Evolutionary conservation across 2,888 invertebrate species (phyloP), one percentile per base, ranked within the genome.

Genomic region (Itoplectis maculator): DNA sequence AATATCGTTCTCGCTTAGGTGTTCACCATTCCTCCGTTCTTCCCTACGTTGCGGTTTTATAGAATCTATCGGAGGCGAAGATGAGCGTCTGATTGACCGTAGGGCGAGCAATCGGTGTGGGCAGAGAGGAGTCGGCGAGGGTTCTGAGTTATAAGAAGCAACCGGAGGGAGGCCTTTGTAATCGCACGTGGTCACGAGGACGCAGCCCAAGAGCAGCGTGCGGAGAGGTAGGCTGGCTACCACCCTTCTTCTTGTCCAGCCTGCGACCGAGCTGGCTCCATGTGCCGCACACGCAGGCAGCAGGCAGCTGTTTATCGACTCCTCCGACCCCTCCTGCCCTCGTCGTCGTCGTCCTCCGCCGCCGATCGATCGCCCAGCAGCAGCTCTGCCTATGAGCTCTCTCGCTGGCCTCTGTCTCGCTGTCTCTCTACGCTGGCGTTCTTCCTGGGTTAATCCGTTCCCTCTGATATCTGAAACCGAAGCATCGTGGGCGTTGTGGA

Each of bases 221-320:
- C n/a, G n/a, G n/a, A n/a, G n/a, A n/a, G n/a, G n/a, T n/a, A n/a
- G 29, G 29, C 29, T 29, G n/a, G n/a, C 47, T 23, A 20, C 8
- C 20, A n/a, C n/a, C n/a, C n/a, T n/a, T n/a, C 23, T 23, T 23
- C 23, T 11, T 13, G 6, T 54, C 54, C 23, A 20, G 13, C 9
- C 23, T 20, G 54, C 54, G 8, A 7, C 35, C 35, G n/a, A 15
- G 29, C 65, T 35, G 49, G 35, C 68, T 49, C 13, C 49, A 47
- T 68, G 68, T 68, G 68, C 37, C 49, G 68, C 37, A 68, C 49
- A n/a, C n/a, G n/a, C n/a, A n/a, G n/a, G n/a, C n/a, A n/a, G 68
- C 49, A 68, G 68, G 68, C 68, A 68, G 68, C 68, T 68, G 68
- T 49, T 68, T 68, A 68, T 68, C 68, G 68, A 68, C 49, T 35